These are phyloP conservation scores for Leiothrix lutea DNA, from an alignment of 2,113 vertebrate genomes.

Conservation along the genomic window DNA sequence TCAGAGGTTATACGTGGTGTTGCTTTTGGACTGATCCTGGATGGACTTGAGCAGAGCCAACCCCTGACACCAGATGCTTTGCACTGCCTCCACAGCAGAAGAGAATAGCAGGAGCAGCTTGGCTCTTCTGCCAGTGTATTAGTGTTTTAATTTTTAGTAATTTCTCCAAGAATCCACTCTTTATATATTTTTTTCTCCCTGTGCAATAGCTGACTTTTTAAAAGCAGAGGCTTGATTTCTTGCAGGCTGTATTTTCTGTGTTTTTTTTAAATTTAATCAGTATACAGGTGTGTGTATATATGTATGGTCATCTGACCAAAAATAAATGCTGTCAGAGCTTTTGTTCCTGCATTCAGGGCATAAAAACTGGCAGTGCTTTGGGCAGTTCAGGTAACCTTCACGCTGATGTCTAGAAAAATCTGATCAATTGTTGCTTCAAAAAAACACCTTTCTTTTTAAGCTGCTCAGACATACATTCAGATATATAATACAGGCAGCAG, in stretches of 20 bases:
- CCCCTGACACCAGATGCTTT: not conserved
- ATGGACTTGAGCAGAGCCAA: not conserved
- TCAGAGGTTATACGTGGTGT: not conserved
- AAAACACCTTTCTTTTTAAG: not conserved
- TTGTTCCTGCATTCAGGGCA: not conserved
- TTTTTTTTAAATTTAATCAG: not conserved
- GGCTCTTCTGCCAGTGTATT: not conserved
- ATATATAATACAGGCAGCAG: not conserved
- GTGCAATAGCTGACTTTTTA: not conserved
- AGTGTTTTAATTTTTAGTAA: not conserved
- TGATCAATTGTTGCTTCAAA: not conserved
- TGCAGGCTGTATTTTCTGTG: not conserved
- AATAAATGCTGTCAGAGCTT: not conserved
- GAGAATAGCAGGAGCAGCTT: not conserved
- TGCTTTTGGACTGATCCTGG: not conserved
- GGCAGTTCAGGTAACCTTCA: not conserved
- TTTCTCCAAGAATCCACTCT: not conserved
- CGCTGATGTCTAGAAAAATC: not conserved
- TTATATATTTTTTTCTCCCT: rapidly evolving
- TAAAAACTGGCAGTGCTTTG: not conserved
- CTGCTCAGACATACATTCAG: not conserved
- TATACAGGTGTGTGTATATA: not conserved
- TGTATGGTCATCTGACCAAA: not conserved
- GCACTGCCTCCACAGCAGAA: not conserved
- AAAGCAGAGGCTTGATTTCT: not conserved